Conservation (phyloP, 2,797 vertebrate species). For the Pangasius sanitwongsei region DNA sequence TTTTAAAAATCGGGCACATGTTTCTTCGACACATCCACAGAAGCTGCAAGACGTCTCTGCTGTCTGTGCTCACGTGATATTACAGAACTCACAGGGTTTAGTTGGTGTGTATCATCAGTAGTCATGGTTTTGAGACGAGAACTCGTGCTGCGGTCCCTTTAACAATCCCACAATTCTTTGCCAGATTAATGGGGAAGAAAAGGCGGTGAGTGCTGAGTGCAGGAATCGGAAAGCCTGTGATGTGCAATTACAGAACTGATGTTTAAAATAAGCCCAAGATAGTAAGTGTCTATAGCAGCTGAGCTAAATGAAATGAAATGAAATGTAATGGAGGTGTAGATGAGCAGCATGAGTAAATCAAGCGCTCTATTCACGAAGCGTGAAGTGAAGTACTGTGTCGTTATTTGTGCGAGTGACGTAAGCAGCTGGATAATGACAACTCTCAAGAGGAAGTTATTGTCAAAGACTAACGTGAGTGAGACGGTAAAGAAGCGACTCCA, state of each 20-base stretch:
- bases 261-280: neutral
- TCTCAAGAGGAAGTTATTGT: constrained; percentile 66
- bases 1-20: too few relatives aligned
- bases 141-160: constrained; percentile 13
- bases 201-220: neutral
- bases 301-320: neutral
- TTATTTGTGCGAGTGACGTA: neutral
- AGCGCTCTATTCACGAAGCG: neutral
- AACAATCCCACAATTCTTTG: constrained; percentile 37
- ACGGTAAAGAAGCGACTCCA: neutral
- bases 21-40: too few relatives aligned
- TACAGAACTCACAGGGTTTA: too few relatives aligned
- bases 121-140: too few relatives aligned
- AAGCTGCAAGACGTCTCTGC: too few relatives aligned
- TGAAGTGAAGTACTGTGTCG: neutral
- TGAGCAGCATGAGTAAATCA: neutral
- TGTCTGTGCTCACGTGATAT: too few relatives aligned
- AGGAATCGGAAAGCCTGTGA: neutral
- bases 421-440: constrained; percentile 60
- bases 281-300: neutral
- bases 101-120: too few relatives aligned
- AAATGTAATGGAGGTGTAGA: neutral
- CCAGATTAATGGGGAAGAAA: neutral
- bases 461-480: neutral
- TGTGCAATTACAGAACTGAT: too few relatives aligned